Conservation (phyloP, 2,797 vertebrate species). For the Gallinago nigripennis region DNA sequence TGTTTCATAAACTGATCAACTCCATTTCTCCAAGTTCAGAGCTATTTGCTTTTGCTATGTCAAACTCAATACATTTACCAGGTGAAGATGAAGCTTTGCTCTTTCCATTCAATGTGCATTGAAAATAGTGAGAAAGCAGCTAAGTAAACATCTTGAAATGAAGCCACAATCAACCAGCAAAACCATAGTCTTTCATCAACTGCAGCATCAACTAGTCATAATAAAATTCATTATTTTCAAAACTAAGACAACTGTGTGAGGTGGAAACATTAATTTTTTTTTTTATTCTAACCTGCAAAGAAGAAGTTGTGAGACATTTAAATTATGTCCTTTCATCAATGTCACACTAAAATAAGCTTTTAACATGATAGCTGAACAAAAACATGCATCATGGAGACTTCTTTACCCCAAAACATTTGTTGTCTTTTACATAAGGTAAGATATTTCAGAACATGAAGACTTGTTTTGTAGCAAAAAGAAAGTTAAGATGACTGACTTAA, state of each 20-base stretch:
- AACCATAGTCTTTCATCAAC: conserved; percentile 23
- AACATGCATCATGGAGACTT: not conserved
- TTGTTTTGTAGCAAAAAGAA: not conserved
- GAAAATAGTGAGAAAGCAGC: conserved; percentile 17
- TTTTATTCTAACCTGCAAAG: conserved; percentile 77
- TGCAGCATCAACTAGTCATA: conserved; percentile 42
- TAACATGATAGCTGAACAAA: not conserved
- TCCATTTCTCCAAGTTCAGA: conserved; percentile 4
- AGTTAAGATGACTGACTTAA: not conserved
- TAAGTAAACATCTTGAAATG: conserved; percentile 54
- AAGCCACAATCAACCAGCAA: conserved; percentile 59
- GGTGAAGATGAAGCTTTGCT: conserved; percentile 7
- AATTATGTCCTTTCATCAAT: conserved; percentile 28
- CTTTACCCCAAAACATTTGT: not conserved
- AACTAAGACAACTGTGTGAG: conserved; percentile 48
- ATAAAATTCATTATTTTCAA: conserved; percentile 36
- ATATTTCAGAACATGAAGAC: not conserved
- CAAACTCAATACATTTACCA: conserved; percentile 1
- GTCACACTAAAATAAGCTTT: not conserved
- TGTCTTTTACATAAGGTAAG: not conserved
- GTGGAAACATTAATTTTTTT: not conserved
- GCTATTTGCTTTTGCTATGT: conserved; percentile 17
- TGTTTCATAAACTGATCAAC: conserved; percentile 24
- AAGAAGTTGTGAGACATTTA: conserved; percentile 74
- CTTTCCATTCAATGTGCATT: conserved; percentile 32